Evolutionary conservation across 2,888 invertebrate genomes (phyloP).

Genomic region (Stenoptilia bipunctidactyla): DNA sequence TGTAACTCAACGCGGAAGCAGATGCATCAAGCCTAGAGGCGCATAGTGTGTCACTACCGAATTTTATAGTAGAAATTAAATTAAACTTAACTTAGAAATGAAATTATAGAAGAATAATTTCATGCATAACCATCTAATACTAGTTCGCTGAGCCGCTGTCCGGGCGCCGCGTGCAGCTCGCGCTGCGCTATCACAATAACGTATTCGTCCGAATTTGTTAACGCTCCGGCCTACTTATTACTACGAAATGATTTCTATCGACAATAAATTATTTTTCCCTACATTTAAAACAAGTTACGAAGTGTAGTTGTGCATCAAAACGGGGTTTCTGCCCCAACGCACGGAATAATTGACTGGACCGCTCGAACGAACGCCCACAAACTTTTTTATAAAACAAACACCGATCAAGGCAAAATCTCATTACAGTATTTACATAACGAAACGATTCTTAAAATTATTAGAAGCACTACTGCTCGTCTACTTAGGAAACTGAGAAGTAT

Average conservation of each 20-base stretch:
- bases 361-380: conserved; percentile 25
- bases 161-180: conserved; percentile 22
- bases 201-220: conserved; percentile 64
- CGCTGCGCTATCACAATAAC: conserved; percentile 50
- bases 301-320: conserved; percentile 37
- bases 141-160: background rate
- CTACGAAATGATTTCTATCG: conserved; percentile 68
- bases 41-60: background rate
- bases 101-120: background rate
- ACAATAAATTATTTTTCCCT: conserved; percentile 67
- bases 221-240: conserved; percentile 65
- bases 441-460: conserved; percentile 45
- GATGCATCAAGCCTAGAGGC: conserved; percentile 29
- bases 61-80: background rate
- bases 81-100: no score
- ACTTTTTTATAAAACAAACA: conserved; percentile 40
- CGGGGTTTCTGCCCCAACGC: conserved; percentile 28
- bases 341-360: conserved; percentile 66
- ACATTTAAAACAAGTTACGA: conserved; percentile 62
- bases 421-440: conserved; percentile 65
- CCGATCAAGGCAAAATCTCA: conserved; percentile 54
- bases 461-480: conserved; percentile 67
- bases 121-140: background rate
- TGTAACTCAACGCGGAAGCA: conserved; percentile 25
- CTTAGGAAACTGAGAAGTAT: conserved; percentile 60